A percentile compares a stretch with the other conserved stretches of the same genome.
Evolutionary conservation across 2,888 invertebrate species (phyloP).

Genomic region (Hypomecis atomaria): DNA sequence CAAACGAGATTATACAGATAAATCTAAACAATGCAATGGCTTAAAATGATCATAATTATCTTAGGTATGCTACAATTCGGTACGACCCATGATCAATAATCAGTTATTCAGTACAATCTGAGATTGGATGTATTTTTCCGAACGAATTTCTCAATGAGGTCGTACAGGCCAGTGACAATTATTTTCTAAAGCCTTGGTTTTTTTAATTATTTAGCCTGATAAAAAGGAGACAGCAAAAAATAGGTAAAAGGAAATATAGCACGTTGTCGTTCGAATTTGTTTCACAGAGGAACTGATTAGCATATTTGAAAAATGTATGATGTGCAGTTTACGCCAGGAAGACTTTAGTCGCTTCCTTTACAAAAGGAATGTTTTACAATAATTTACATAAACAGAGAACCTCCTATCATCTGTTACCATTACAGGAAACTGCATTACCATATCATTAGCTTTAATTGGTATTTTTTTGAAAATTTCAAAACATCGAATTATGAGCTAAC

Average conservation of each 20-base stretch:
- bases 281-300: conserved; percentile 9
- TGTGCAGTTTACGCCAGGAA: conserved; percentile 12
- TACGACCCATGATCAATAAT: no score
- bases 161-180: no score
- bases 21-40: background rate
- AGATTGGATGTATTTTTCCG: no score
- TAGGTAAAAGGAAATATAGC: background rate
- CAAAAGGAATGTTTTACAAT: conserved; percentile 15
- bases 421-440: conserved; percentile 5
- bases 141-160: no score
- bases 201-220: no score
- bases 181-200: no score
- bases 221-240: background rate
- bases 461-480: background rate
- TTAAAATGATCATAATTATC: no score
- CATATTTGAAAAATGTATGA: conserved; percentile 12
- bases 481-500: background rate
- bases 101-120: no score
- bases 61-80: no score
- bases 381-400: conserved; percentile 1
- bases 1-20: background rate
- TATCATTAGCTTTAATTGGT: background rate
- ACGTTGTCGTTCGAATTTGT: background rate
- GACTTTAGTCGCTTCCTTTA: conserved; percentile 9
- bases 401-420: conserved; percentile 1